These are phyloP conservation scores for Triplophysa dalaica DNA, from an alignment of 2,113 vertebrate species.

Conservation along the genomic window DNA sequence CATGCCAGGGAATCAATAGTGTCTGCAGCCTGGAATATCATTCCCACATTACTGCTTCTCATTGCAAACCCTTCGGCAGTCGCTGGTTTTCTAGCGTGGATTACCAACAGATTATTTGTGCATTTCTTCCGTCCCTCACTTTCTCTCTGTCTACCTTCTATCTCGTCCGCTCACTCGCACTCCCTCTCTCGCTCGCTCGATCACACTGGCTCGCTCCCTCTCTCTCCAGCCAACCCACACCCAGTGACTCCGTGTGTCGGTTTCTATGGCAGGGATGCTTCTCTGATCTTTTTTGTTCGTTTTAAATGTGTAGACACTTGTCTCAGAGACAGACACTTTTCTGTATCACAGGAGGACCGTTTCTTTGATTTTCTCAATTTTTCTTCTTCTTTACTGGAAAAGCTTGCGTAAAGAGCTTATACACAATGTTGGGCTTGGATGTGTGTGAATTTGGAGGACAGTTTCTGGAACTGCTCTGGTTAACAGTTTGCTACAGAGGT, in stretches of 20 bases:
- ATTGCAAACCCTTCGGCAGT: constrained; percentile 28
- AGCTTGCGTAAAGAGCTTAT: constrained; percentile 47
- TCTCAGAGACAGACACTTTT: constrained; percentile 43
- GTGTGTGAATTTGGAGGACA: constrained; percentile 84
- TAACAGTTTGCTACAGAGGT: constrained; percentile 86
- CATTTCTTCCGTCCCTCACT: constrained; percentile 37
- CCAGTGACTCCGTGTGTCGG: constrained; percentile 44
- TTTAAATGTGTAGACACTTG: constrained; percentile 41
- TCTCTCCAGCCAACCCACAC: constrained; percentile 48
- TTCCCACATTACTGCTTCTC: constrained; percentile 47
- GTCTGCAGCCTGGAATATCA: constrained; percentile 57
- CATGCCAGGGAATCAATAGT: constrained; percentile 59
- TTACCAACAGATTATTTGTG: constrained; percentile 43
- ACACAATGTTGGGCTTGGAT: constrained; percentile 83
- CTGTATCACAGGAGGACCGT: constrained; percentile 65
- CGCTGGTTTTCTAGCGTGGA: constrained; percentile 34
- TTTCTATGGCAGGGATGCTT: constrained; percentile 56
- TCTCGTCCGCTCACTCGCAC: constrained; percentile 30
- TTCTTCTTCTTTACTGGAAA: constrained; percentile 33
- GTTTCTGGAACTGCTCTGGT: constrained; percentile 85
- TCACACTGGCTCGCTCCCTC: constrained; percentile 38
- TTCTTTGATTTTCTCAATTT: constrained; percentile 47
- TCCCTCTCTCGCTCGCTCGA: constrained; percentile 32
- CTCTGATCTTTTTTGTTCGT: constrained; percentile 52
- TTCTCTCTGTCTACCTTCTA: constrained; percentile 55